These are phyloP conservation scores for Anorthoa munda DNA, from an alignment of 2,888 invertebrate genomes.

Conservation along the genomic window DNA sequence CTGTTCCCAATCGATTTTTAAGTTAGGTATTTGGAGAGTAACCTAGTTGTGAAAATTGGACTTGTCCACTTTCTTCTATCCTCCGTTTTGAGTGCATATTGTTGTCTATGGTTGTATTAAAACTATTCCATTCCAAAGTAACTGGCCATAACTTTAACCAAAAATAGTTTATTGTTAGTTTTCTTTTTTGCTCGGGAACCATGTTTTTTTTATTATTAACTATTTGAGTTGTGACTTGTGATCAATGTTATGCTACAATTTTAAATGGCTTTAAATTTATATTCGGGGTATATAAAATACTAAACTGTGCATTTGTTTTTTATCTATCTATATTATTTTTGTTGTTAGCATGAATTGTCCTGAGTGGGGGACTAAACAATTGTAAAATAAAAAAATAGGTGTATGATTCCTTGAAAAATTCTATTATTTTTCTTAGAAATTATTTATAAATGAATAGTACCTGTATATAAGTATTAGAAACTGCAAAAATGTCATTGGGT, in stretches of 20 bases:
- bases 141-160: slow-evolving; percentile 43
- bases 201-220: slow-evolving; percentile 15
- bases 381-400: not conserved
- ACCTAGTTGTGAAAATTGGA: not conserved
- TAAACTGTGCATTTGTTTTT: not conserved
- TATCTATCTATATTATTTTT: not conserved
- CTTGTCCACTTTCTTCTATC: no score
- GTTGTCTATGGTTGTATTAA: not conserved
- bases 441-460: slow-evolving; percentile 24
- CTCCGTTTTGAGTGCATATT: not conserved
- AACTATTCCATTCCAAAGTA: slow-evolving; percentile 5
- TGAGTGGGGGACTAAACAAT: not conserved
- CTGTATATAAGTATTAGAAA: slow-evolving; percentile 48
- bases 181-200: slow-evolving; percentile 34
- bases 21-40: no score
- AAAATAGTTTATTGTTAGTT: slow-evolving; percentile 19
- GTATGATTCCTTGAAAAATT: not conserved
- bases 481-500: not conserved
- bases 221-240: slow-evolving; percentile 31
- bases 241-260: slow-evolving; percentile 3
- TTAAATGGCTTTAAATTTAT: slow-evolving; percentile 3
- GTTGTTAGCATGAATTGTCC: no score
- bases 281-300: slow-evolving; percentile 16
- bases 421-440: not conserved
- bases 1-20: no score